Percentiles rank a stretch among this genome's conserved stretches.
Conservation (phyloP, 92 coral and sea anemone genomes). For the Zoanthus sansibaricus region DNA sequence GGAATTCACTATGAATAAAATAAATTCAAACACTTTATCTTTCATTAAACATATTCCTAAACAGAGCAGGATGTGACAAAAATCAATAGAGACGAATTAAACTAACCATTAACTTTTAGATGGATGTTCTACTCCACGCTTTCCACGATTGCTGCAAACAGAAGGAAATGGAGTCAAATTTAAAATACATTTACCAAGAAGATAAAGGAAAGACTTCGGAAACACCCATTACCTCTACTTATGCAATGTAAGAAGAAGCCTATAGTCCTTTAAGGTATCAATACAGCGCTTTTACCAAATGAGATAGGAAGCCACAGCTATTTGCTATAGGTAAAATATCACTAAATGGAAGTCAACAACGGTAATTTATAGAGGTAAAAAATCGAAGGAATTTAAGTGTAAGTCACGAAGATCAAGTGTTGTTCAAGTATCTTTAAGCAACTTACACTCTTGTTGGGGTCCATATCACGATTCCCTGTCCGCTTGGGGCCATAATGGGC, state of each 20-base stretch:
- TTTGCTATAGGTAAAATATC: too few relatives aligned
- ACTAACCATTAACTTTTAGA: conserved; percentile 14
- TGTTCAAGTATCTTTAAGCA: not conserved
- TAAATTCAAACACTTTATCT: too few relatives aligned
- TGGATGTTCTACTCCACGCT: conserved; percentile 49
- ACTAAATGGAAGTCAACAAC: too few relatives aligned
- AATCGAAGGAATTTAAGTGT: not conserved
- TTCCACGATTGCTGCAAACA: conserved; percentile 43
- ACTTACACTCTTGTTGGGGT: conserved; percentile 52
- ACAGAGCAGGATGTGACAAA: not conserved
- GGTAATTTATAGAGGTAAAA: too few relatives aligned
- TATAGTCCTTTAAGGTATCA: too few relatives aligned
- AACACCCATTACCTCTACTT: too few relatives aligned
- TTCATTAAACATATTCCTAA: not conserved
- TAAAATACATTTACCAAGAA: not conserved
- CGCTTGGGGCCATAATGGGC: conserved; percentile 28
- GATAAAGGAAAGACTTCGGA: not conserved
- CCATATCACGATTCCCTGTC: conserved; percentile 41
- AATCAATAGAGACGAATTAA: not conserved
- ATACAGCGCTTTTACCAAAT: too few relatives aligned
- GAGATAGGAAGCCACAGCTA: too few relatives aligned
- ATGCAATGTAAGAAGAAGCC: too few relatives aligned
- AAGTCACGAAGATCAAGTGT: not conserved
- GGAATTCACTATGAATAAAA: too few relatives aligned
- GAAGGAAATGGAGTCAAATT: not conserved